Conservation (phyloP, 2,113 vertebrate genomes). For the Ophiodon elongatus region DNA sequence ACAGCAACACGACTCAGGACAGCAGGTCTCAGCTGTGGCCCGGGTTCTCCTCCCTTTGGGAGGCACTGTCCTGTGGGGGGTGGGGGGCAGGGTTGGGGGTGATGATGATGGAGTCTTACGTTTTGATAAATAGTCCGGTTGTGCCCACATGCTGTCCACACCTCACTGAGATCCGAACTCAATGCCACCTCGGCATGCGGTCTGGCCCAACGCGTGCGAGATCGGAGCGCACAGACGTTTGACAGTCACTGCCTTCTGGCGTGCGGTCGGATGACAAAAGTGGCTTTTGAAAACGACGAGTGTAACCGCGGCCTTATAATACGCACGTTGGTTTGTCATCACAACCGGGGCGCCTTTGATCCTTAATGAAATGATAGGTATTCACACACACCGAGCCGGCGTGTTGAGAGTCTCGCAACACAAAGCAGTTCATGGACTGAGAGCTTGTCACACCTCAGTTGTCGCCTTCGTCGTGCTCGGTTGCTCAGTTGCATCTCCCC, state of each 20-base stretch:
- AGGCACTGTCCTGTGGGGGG: too few relatives aligned
- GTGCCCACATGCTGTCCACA: too few relatives aligned
- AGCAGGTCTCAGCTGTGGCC: too few relatives aligned
- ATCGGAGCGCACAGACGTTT: too few relatives aligned
- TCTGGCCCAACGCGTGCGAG: too few relatives aligned
- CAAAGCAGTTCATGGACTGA: slow-evolving; percentile 52
- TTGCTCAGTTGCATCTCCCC: slow-evolving; percentile 73
- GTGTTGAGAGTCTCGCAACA: slow-evolving; percentile 26
- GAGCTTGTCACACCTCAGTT: slow-evolving; percentile 64
- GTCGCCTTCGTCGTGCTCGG: slow-evolving; percentile 69
- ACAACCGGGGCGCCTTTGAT: slow-evolving; percentile 12
- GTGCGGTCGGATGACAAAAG: background rate
- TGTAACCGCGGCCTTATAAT: background rate
- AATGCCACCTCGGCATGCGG: too few relatives aligned
- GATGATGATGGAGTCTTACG: too few relatives aligned
- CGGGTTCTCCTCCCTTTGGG: too few relatives aligned
- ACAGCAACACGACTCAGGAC: too few relatives aligned
- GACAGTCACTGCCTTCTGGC: background rate
- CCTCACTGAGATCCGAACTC: too few relatives aligned
- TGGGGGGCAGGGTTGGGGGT: too few relatives aligned
- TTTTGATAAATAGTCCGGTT: too few relatives aligned
- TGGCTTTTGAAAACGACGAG: background rate
- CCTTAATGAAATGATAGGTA: slow-evolving; percentile 42
- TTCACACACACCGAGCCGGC: slow-evolving; percentile 28
- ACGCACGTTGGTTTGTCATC: slow-evolving; percentile 17